phyloP scores from a whole-genome alignment of 2,888 invertebrate genomes.

The Dyspetes luteomarginatus region DNA sequence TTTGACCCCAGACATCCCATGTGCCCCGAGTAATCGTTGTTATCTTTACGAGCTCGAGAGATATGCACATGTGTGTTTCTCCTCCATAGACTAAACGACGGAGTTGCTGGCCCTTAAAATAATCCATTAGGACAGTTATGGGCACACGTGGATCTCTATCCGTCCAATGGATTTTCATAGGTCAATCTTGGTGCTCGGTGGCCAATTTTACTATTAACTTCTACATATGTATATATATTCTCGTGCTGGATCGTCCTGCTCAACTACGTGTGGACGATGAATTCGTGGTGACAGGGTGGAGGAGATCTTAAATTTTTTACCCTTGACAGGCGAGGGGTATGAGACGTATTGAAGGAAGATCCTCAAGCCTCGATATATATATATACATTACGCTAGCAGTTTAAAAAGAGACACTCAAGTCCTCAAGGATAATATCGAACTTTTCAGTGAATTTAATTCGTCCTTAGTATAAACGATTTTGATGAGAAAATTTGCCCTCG shows the following conservation, averaged over 20 bases:
- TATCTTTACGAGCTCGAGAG: slow-evolving; percentile 81
- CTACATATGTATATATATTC: too few species aligned
- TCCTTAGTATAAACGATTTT: slow-evolving; percentile 1
- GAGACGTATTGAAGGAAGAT: too few species aligned
- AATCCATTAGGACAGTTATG: not conserved
- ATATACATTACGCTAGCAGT: not conserved
- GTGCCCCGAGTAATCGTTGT: slow-evolving; percentile 67
- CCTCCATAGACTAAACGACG: slow-evolving; percentile 47
- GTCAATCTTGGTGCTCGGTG: too few species aligned
- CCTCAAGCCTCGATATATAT: not conserved
- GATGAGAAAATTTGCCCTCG: slow-evolving; percentile 17
- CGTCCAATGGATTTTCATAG: too few species aligned
- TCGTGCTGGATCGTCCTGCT: not conserved
- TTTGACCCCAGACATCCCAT: slow-evolving; percentile 49
- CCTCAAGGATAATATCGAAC: not conserved
- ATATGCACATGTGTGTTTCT: slow-evolving; percentile 68
- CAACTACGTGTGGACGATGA: slow-evolving; percentile 26
- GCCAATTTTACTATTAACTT: too few species aligned
- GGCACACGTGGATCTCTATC: too few species aligned
- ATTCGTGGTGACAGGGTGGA: slow-evolving; percentile 72
- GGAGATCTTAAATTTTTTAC: slow-evolving; percentile 78
- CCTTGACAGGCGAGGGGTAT: not conserved
- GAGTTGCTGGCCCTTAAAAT: slow-evolving; percentile 17
- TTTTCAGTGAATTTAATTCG: slow-evolving; percentile 23
- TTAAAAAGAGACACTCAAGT: not conserved